Conservation (phyloP, 1,140 invertebrate genomes). For the Lucilia cuprina region DNA sequence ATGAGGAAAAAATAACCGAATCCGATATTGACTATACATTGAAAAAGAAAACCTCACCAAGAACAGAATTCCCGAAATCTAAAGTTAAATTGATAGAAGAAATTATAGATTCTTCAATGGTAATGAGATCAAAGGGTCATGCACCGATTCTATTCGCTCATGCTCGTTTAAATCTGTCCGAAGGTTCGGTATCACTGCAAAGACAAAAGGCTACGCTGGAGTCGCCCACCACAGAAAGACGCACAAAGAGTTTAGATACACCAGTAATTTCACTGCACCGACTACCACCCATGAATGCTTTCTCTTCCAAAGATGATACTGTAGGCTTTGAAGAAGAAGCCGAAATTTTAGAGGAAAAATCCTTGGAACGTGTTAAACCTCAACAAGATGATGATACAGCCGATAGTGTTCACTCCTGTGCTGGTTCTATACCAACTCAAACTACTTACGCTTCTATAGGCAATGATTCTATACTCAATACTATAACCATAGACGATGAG, state of each 20-base stretch:
- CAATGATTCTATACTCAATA: constrained; percentile 49
- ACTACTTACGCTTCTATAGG: constrained; percentile 45
- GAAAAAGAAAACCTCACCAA: constrained; percentile 53
- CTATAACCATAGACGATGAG: constrained; percentile 67
- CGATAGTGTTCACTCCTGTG: constrained; percentile 59
- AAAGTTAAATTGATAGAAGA: constrained; percentile 60
- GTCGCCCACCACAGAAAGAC: constrained; percentile 75
- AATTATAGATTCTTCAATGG: constrained; percentile 60
- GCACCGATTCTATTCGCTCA: constrained; percentile 80
- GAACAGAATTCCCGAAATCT: constrained; percentile 45
- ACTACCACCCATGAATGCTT: constrained; percentile 81
- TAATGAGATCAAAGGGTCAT: constrained; percentile 69
- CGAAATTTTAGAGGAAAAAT: constrained; percentile 69
- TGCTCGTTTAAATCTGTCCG: constrained; percentile 78
- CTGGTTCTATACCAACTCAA: constrained; percentile 58
- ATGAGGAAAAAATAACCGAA: constrained; percentile 56
- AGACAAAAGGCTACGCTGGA: constrained; percentile 75
- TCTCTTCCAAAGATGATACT: constrained; percentile 87
- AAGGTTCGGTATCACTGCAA: constrained; percentile 79
- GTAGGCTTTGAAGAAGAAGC: constrained; percentile 74
- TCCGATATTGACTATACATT: constrained; percentile 58
- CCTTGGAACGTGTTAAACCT: constrained; percentile 49
- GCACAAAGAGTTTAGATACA: constrained; percentile 83
- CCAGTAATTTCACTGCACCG: constrained; percentile 80
- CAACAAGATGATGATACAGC: constrained; percentile 53